A percentile compares a stretch with the other conserved stretches of the same genome.
Conservation (phyloP, 2,797 vertebrate genomes). For the Falco berigora region DNA sequence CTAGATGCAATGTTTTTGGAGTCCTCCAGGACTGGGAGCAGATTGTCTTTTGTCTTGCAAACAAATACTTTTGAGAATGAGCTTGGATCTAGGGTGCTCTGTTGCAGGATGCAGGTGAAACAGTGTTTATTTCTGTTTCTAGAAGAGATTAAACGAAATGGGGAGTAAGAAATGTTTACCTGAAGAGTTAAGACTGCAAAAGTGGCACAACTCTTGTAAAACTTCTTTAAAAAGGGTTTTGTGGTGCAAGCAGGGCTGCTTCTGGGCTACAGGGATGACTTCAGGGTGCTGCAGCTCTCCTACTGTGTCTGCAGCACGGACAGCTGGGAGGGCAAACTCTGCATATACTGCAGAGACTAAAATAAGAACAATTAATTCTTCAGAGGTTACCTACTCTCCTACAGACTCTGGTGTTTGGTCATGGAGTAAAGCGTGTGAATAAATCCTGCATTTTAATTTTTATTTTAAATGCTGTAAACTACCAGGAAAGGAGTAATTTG, state of each 20-base stretch:
- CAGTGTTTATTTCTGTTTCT: not conserved
- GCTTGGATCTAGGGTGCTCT: not conserved
- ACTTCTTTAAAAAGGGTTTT: not conserved
- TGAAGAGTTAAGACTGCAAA: not conserved
- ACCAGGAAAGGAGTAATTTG: not conserved
- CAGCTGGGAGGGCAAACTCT: not conserved
- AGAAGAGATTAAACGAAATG: not conserved
- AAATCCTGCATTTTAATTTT: not conserved
- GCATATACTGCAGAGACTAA: not conserved
- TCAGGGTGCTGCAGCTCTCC: not conserved
- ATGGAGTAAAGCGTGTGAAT: not conserved
- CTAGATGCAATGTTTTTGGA: not conserved
- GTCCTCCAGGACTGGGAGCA: not conserved
- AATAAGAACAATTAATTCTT: not conserved
- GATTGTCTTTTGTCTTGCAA: not conserved
- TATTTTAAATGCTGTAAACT: not conserved
- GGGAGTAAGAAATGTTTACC: not conserved
- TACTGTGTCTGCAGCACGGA: too few relatives aligned
- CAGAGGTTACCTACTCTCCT: not conserved
- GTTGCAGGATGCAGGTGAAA: not conserved
- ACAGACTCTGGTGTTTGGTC: not conserved
- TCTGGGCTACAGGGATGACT: not conserved
- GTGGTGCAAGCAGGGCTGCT: accelerated
- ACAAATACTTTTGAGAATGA: not conserved
- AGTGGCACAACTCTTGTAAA: not conserved